Conservation (phyloP, 2,888 invertebrate genomes). For the Lampropteryx suffumata region DNA sequence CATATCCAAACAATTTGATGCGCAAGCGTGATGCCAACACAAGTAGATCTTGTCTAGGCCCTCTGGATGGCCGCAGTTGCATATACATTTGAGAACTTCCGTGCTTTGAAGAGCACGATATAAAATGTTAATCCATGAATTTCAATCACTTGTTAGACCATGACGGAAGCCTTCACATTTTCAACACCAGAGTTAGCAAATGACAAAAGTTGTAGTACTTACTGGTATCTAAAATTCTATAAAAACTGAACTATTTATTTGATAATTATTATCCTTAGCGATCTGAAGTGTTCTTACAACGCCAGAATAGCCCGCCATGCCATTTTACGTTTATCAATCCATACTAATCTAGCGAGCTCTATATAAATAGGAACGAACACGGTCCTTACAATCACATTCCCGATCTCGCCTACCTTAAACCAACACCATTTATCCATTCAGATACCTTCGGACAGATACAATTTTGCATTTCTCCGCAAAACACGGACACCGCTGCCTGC, state of each 20-base stretch:
- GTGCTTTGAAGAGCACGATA: too few species aligned
- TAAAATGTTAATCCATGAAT: too few species aligned
- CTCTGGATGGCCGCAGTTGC: too few species aligned
- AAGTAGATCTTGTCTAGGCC: too few species aligned
- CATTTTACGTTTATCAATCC: slow-evolving; percentile 33
- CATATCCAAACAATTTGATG: too few species aligned
- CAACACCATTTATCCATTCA: slow-evolving; percentile 37
- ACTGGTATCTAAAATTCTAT: too few species aligned
- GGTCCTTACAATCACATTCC: slow-evolving; percentile 36
- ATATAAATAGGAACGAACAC: slow-evolving; percentile 34
- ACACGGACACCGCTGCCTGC: slow-evolving; percentile 41
- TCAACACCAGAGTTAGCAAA: too few species aligned
- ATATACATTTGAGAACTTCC: too few species aligned
- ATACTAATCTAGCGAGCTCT: slow-evolving; percentile 31
- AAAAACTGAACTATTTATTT: slow-evolving; percentile 10
- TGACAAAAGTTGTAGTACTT: too few species aligned
- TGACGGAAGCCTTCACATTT: too few species aligned
- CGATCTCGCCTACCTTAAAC: slow-evolving; percentile 40
- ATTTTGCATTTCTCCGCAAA: slow-evolving; percentile 47
- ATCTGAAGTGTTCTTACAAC: slow-evolving; percentile 25
- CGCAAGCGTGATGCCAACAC: too few species aligned
- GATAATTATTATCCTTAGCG: slow-evolving; percentile 20
- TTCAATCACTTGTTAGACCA: too few species aligned
- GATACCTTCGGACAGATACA: slow-evolving; percentile 42
- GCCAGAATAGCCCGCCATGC: slow-evolving; percentile 22